These are phyloP conservation scores for Nezara viridula DNA, from an alignment of 2,888 invertebrate species.

Conservation along the genomic window DNA sequence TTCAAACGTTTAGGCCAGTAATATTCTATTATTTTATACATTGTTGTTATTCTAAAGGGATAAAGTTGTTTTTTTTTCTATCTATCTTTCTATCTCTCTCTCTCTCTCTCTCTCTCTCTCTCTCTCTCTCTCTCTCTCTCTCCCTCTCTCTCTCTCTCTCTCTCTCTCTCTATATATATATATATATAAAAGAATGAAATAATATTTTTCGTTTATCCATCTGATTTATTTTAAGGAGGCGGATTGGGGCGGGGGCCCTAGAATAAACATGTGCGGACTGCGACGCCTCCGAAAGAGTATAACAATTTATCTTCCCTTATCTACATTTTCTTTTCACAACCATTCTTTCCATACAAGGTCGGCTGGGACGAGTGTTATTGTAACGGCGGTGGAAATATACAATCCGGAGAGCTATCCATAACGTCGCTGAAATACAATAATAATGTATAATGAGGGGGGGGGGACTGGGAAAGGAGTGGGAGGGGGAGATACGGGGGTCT, in stretches of 20 bases:
- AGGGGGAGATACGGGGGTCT: neutral
- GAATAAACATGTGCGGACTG: conserved; percentile 26
- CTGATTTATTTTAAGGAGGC: neutral
- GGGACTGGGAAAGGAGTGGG: no score
- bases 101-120: no score
- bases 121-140: no score
- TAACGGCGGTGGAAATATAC: neutral
- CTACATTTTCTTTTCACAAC: conserved; percentile 12
- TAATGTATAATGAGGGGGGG: conserved; percentile 2
- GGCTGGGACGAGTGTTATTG: conserved; percentile 10
- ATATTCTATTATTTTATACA: no score
- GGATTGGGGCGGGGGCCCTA: neutral
- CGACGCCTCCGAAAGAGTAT: conserved; percentile 7
- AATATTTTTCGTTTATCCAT: neutral
- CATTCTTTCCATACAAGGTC: conserved; percentile 20
- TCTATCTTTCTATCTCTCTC: no score
- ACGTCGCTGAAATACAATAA: conserved; percentile 14
- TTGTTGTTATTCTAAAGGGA: no score
- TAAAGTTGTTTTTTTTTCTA: no score
- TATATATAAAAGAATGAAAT: no score
- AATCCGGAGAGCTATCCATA: conserved; percentile 20
- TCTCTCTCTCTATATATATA: no score
- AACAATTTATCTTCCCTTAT: conserved; percentile 21
- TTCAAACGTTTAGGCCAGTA: no score
- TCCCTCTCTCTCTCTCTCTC: no score